Evolutionary conservation across 30 jellyfish, hydroid and myxozoan genomes (phyloP).

Genomic region (Pseudorhiza aurosa): DNA sequence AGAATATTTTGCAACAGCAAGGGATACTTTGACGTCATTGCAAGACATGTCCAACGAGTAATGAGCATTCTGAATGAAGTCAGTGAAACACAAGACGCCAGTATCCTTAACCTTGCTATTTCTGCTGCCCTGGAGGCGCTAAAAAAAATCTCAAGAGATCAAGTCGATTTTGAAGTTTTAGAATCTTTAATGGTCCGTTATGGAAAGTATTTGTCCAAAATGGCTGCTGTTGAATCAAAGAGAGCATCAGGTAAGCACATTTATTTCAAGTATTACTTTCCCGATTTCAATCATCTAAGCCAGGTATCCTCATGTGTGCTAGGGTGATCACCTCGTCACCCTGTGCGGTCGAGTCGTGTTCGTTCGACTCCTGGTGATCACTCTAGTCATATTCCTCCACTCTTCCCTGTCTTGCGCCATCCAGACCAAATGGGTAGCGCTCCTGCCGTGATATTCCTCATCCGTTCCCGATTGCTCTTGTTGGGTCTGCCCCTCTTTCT

Average conservation of each 20-base stretch:
- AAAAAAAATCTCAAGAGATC: neutral
- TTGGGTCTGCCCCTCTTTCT: too few relatives aligned
- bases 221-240: neutral
- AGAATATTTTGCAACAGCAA: conserved; percentile 17
- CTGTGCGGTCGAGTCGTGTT: too few relatives aligned
- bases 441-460: too few relatives aligned
- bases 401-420: too few relatives aligned
- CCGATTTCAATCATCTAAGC: too few relatives aligned
- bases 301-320: too few relatives aligned
- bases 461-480: too few relatives aligned
- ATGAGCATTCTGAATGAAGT: neutral
- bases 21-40: neutral
- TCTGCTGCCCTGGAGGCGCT: conserved; percentile 10
- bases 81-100: conserved; percentile 22
- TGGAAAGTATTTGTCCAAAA: conserved; percentile 4
- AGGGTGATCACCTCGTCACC: too few relatives aligned
- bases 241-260: conserved; percentile 14
- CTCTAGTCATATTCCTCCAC: too few relatives aligned
- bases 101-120: neutral
- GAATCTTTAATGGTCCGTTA: neutral
- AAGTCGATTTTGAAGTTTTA: neutral
- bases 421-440: too few relatives aligned
- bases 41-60: neutral
- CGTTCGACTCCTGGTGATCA: too few relatives aligned
- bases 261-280: too few relatives aligned